Evolutionary conservation across 2,888 invertebrate species (phyloP).

Genomic region (Campoplex nolae): DNA sequence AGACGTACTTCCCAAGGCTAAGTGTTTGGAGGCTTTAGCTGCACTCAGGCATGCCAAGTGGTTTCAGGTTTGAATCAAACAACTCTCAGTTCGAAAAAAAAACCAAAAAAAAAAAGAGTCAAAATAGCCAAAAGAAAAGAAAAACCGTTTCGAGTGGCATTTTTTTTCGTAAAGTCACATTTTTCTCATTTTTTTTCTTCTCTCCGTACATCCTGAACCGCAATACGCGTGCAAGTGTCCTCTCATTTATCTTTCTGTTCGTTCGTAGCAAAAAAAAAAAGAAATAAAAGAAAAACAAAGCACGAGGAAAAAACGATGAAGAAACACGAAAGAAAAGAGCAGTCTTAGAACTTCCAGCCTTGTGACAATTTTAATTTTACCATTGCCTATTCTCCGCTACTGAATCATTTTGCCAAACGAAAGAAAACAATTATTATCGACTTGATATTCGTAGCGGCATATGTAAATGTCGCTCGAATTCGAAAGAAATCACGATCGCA

Average conservation of each 20-base stretch:
- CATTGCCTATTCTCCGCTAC: slow-evolving; percentile 57
- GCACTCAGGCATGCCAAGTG: slow-evolving; percentile 99
- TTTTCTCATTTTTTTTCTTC: slow-evolving; percentile 54
- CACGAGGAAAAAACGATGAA: slow-evolving; percentile 50
- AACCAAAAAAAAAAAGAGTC: slow-evolving; percentile 54
- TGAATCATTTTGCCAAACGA: slow-evolving; percentile 52
- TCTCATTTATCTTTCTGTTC: slow-evolving; percentile 67
- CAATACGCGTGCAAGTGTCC: slow-evolving; percentile 80
- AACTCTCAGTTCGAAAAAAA: slow-evolving; percentile 81
- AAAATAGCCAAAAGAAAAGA: slow-evolving; percentile 46
- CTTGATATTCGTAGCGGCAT: slow-evolving; percentile 70
- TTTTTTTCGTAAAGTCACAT: slow-evolving; percentile 59
- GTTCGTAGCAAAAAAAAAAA: slow-evolving; percentile 70
- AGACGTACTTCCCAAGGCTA: slow-evolving; percentile 99
- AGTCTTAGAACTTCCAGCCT: slow-evolving; percentile 84
- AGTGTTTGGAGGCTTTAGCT: slow-evolving; percentile 99
- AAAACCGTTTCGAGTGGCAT: slow-evolving; percentile 34
- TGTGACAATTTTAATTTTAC: slow-evolving; percentile 75
- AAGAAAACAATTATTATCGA: slow-evolving; percentile 62
- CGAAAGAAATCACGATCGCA: slow-evolving; percentile 66
- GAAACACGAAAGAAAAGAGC: slow-evolving; percentile 71
- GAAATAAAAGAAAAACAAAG: slow-evolving; percentile 47
- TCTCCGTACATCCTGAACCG: slow-evolving; percentile 68
- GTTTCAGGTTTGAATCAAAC: slow-evolving; percentile 96
- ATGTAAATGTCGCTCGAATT: slow-evolving; percentile 75